Evolutionary conservation across 2,888 invertebrate genomes (phyloP), one percentile per base, ranked within the genome.

Genomic region (Onchidella celtica): DNA sequence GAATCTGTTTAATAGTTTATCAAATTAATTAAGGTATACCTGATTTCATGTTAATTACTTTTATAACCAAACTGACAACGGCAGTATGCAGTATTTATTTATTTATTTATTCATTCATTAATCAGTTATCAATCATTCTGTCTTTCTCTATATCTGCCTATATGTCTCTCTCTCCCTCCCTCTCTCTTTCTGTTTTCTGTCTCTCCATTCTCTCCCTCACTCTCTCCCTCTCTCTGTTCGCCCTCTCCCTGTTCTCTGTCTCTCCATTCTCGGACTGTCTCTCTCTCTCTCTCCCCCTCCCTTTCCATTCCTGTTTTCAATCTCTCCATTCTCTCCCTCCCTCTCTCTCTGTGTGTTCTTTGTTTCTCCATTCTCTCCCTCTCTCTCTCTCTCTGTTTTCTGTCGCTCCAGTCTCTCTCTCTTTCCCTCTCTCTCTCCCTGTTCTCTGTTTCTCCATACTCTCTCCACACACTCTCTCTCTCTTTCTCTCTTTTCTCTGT

Each of bases 141-240:
- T n/a, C n/a, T 27, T 61, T n/a, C 24, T 55, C 55, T 27, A 11
- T 6, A 6, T 47, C 21, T 55, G 2, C 2, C 21, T 24, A 21
- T 47, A 27, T 3, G 11, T 34, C 59, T 57, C 34, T 57, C 34
- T 79, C 73, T 73, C 55, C 27, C 69, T 74, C 61, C 74, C 75
- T 38, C 61, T 73, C 75, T 74, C 68, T 68, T 72, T 85, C 63
- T 83, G 75, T 79, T 27, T 34, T 36, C 38, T 27, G 14, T 27
- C 34, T 21, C 27, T n/a, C 34, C 40, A 24, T 38, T 61, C 36
- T 81, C 80, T 69, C 61, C 57, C 72, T 75, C 63, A 69, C 80
- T 69, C 40, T 68, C 69, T 69, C 68, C 47, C 70, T 84, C 69
- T 84, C 83, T 73, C 21, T 34, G 27, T 17, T 63, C 32, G 24